Evolutionary conservation across 2,888 invertebrate genomes (phyloP).

Genomic region (Pachydiplax longipennis): DNA sequence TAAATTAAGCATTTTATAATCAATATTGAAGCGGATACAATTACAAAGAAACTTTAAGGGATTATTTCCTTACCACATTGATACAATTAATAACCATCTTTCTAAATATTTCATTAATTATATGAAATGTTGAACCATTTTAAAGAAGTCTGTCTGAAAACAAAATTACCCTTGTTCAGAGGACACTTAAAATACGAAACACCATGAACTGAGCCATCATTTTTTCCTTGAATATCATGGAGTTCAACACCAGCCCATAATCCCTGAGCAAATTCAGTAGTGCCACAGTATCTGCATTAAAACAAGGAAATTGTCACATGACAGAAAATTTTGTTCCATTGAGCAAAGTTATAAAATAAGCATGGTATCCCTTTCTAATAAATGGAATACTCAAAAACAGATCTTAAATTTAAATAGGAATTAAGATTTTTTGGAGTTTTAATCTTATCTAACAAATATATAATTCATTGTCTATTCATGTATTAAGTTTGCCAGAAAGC

Average conservation of each 20-base stretch:
- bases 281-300: conserved; percentile 56
- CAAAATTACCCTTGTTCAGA: conserved; percentile 59
- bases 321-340: conserved; percentile 2
- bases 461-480: too few relatives aligned
- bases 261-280: conserved; percentile 62
- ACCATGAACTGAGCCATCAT: conserved; percentile 62
- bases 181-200: conserved; percentile 59
- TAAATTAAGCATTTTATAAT: too few relatives aligned
- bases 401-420: too few relatives aligned
- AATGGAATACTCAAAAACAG: neutral
- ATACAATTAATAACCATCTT: neutral
- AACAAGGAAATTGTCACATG: conserved; percentile 55
- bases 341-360: too few relatives aligned
- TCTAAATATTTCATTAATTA: neutral
- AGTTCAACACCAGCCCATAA: conserved; percentile 64
- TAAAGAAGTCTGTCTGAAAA: neutral
- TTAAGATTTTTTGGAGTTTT: too few relatives aligned
- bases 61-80: neutral
- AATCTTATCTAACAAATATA: too few relatives aligned
- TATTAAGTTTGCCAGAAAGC: too few relatives aligned
- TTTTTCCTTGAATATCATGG: conserved; percentile 61
- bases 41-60: too few relatives aligned
- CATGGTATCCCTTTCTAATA: neutral
- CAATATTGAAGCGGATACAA: too few relatives aligned
- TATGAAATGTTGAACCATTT: neutral